Percentiles rank a stretch among this genome's conserved stretches.
phyloP scores from a whole-genome alignment of 2,797 vertebrate species.

The Menidia menidia region DNA sequence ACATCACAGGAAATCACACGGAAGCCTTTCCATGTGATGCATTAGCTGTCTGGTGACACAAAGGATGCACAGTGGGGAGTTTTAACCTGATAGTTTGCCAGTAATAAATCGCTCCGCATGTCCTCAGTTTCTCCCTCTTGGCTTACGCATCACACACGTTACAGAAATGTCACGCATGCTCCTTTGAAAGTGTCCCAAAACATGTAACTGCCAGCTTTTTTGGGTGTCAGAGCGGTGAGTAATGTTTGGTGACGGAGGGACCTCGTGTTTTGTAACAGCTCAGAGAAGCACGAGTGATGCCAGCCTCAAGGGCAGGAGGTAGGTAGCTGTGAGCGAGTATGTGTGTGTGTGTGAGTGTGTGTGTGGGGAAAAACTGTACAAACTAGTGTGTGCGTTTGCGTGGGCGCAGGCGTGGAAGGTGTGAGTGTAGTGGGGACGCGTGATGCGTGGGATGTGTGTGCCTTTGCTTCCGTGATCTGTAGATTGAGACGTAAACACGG shows the following conservation, averaged over 20 bases:
- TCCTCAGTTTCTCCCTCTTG: conserved; percentile 34
- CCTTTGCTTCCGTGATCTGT: conserved; percentile 36
- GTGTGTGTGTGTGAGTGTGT: conserved; percentile 22
- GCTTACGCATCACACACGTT: conserved; percentile 29
- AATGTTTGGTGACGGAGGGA: conserved; percentile 59
- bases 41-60: conserved; percentile 4
- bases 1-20: background rate
- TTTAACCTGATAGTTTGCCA: conserved; percentile 20
- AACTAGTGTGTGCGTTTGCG: conserved; percentile 56
- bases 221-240: conserved; percentile 55
- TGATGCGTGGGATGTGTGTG: conserved; percentile 57
- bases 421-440: conserved; percentile 63
- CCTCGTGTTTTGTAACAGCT: conserved; percentile 76
- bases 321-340: conserved; percentile 48
- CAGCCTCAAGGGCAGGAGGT: conserved; percentile 60
- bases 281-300: conserved; percentile 60
- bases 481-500: conserved; percentile 8
- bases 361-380: conserved; percentile 24
- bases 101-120: conserved; percentile 23
- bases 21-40: background rate
- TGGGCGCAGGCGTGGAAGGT: conserved; percentile 68
- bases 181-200: conserved; percentile 38
- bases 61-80: background rate
- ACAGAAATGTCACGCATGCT: conserved; percentile 45
- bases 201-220: conserved; percentile 44